These are phyloP conservation scores for Listrodromus nycthemerus DNA, from an alignment of 2,888 invertebrate species.

Conservation along the genomic window DNA sequence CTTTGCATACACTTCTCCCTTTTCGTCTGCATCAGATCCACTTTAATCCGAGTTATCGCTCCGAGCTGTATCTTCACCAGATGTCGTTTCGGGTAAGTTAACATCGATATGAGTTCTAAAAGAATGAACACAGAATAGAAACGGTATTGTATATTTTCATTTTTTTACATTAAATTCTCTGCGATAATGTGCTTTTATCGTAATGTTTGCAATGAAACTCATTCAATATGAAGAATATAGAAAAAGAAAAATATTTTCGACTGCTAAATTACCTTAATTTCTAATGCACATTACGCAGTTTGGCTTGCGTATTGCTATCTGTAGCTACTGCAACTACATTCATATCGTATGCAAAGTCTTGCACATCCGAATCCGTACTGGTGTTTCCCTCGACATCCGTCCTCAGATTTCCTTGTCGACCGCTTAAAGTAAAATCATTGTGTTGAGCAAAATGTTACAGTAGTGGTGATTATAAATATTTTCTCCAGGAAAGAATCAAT, in stretches of 20 bases:
- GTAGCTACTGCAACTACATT: conserved; percentile 2
- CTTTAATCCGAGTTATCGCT: conserved; percentile 28
- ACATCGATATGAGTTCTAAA: conserved; percentile 44
- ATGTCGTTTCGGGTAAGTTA: conserved; percentile 45
- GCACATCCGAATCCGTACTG: conserved; percentile 4
- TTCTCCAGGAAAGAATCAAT: neutral
- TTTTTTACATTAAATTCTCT: neutral
- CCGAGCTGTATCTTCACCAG: conserved; percentile 21
- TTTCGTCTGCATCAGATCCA: conserved; percentile 6
- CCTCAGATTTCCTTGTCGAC: neutral
- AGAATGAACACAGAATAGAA: conserved; percentile 13
- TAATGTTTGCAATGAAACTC: neutral
- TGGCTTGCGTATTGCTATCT: neutral
- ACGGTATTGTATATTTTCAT: neutral
- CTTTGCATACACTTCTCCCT: conserved; percentile 21
- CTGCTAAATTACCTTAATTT: neutral
- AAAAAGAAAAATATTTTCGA: conserved; percentile 4
- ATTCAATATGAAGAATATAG: neutral
- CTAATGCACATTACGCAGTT: conserved; percentile 1
- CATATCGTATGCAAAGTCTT: neutral
- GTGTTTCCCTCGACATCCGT: conserved; percentile 8
- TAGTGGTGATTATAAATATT: conserved; percentile 22
- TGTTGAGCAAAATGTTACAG: conserved; percentile 4
- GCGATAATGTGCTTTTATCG: neutral
- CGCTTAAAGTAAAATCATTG: neutral